Conservation (phyloP, 2,888 invertebrate genomes). For the Nomada ferruginata region DNA sequence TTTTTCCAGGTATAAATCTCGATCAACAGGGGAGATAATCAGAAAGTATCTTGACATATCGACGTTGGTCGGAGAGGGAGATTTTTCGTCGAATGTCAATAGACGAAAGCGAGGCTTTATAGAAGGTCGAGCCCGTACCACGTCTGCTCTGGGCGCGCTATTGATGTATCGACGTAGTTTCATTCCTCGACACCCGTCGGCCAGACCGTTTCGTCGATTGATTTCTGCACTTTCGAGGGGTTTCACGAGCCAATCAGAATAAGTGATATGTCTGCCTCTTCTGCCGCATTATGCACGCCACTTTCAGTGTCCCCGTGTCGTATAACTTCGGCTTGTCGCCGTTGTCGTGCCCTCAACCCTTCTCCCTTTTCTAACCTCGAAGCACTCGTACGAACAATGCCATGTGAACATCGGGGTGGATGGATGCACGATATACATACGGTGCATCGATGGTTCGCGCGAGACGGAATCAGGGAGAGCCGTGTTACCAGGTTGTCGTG, state of each 20-base stretch:
- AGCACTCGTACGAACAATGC: slow-evolving; percentile 59
- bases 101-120: slow-evolving; percentile 6
- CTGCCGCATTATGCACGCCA: slow-evolving; percentile 57
- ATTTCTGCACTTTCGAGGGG: slow-evolving; percentile 58
- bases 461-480: slow-evolving; percentile 55
- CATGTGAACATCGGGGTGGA: slow-evolving; percentile 55
- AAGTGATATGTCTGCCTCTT: slow-evolving; percentile 70
- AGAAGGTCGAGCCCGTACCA: slow-evolving; percentile 9
- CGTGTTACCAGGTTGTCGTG: slow-evolving; percentile 73
- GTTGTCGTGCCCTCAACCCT: slow-evolving; percentile 7
- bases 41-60: background rate
- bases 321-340: slow-evolving; percentile 27
- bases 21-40: slow-evolving; percentile 3
- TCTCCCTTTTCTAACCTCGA: slow-evolving; percentile 38
- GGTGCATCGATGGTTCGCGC: slow-evolving; percentile 43
- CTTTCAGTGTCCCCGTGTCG: slow-evolving; percentile 19
- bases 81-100: slow-evolving; percentile 1
- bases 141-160: slow-evolving; percentile 29
- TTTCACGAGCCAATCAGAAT: slow-evolving; percentile 73
- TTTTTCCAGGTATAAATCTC: background rate
- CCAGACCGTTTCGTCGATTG: slow-evolving; percentile 60
- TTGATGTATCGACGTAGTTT: slow-evolving; percentile 51
- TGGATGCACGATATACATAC: slow-evolving; percentile 38
- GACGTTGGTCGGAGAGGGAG: background rate
- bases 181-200: slow-evolving; percentile 39